Conservation (phyloP, 2,888 invertebrate species). For the Pristionchus mayeri region DNA sequence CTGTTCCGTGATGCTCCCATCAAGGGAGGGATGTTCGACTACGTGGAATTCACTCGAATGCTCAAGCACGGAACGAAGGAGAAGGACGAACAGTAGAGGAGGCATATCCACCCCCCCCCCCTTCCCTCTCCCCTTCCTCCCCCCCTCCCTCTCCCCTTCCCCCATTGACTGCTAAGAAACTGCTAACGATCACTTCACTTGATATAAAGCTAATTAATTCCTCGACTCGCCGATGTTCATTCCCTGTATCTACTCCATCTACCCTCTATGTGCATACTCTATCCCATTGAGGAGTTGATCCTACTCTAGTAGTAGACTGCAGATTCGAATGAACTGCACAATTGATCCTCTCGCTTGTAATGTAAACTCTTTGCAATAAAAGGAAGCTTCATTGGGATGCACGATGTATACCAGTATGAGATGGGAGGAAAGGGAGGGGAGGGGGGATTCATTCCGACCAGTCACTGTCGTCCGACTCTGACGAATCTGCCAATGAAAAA, state of each 20-base stretch:
- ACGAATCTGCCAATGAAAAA: constrained; percentile 20
- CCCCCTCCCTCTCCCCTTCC: no score
- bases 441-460: constrained; percentile 42
- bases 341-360: not conserved
- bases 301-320: constrained; percentile 29
- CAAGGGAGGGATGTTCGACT: constrained; percentile 91
- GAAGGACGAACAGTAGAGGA: constrained; percentile 85
- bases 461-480: constrained; percentile 21
- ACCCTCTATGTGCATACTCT: constrained; percentile 21
- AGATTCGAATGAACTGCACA: constrained; percentile 3
- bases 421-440: not conserved
- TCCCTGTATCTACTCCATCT: constrained; percentile 6
- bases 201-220: constrained; percentile 11
- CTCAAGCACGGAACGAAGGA: constrained; percentile 99
- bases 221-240: not conserved
- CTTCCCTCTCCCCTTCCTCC: no score
- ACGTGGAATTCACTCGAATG: constrained; percentile 97
- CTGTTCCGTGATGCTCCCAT: constrained; percentile 99
- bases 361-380: not conserved
- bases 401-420: constrained; percentile 35
- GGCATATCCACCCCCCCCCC: not conserved
- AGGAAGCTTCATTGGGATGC: constrained; percentile 29
- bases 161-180: not conserved
- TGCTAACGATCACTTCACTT: constrained; percentile 21
- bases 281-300: not conserved